Percentiles rank a stretch among this genome's conserved stretches.
Evolutionary conservation across 2,888 invertebrate genomes (phyloP).

Genomic region (Syrista parreyssii): DNA sequence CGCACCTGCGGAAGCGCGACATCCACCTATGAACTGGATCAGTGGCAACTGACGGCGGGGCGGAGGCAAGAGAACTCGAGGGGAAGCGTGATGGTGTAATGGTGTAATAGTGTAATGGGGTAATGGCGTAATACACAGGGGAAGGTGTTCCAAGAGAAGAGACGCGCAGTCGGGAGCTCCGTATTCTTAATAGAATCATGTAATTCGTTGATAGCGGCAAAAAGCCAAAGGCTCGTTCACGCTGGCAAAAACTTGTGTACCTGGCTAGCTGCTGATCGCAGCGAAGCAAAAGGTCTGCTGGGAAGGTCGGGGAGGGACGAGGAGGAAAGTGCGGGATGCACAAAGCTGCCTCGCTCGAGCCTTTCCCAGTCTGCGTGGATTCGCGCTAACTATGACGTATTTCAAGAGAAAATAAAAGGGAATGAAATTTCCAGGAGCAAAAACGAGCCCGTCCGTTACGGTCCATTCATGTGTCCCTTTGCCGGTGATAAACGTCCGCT

Average conservation of each 20-base stretch:
- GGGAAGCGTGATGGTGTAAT: too few species aligned
- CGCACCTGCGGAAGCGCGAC: too few species aligned
- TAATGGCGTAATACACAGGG: too few species aligned
- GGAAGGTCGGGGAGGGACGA: neutral
- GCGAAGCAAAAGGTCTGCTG: neutral
- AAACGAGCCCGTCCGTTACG: conserved; percentile 24
- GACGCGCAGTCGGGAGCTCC: neutral
- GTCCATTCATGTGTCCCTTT: conserved; percentile 41
- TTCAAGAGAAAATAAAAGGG: conserved; percentile 1
- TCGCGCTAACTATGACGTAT: conserved; percentile 11
- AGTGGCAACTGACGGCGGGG: too few species aligned
- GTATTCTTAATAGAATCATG: conserved; percentile 31
- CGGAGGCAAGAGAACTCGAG: too few species aligned
- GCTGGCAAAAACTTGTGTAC: conserved; percentile 8
- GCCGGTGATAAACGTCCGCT: conserved; percentile 40
- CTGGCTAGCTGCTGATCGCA: conserved; percentile 3
- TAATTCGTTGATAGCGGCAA: conserved; percentile 35
- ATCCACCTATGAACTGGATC: too few species aligned
- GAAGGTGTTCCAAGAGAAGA: too few species aligned
- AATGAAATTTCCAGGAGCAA: conserved; percentile 17
- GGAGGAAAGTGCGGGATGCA: conserved; percentile 1
- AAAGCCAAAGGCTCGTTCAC: conserved; percentile 12
- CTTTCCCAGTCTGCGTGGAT: neutral
- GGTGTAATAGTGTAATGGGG: too few species aligned
- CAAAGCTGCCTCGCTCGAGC: neutral